A percentile compares a stretch with the other conserved stretches of the same genome.
Conservation (phyloP, 2,113 vertebrate species). For the Albula glossodonta region DNA sequence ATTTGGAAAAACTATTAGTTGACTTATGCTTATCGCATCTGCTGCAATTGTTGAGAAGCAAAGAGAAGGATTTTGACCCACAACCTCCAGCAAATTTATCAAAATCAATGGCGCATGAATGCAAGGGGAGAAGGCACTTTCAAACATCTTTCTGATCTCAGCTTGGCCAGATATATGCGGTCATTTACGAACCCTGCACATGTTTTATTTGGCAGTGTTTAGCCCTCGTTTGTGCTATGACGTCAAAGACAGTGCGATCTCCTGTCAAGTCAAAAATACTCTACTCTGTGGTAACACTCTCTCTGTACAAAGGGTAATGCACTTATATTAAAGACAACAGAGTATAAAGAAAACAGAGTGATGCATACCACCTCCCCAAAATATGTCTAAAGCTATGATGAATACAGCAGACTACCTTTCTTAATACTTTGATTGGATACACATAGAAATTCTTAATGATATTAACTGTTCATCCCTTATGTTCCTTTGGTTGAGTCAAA, state of each 20-base stretch:
- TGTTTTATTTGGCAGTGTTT: neutral
- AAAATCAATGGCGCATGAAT: slow-evolving; percentile 1
- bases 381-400: too few relatives aligned
- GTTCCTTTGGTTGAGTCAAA: too few relatives aligned
- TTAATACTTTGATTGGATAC: too few relatives aligned
- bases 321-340: neutral
- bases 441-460: too few relatives aligned
- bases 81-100: neutral
- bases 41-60: neutral
- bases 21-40: neutral
- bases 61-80: neutral
- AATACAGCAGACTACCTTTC: too few relatives aligned
- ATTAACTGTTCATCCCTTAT: too few relatives aligned
- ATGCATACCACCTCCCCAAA: neutral
- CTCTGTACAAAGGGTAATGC: neutral
- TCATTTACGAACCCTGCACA: neutral
- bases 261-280: neutral
- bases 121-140: neutral
- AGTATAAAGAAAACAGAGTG: neutral
- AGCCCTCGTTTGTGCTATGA: neutral
- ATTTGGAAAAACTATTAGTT: slow-evolving; percentile 5
- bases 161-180: neutral
- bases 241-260: neutral
- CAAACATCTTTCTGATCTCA: neutral
- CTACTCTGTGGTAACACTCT: neutral